Conservation (phyloP, 2,797 vertebrate genomes). For the Syngnathus rostellatus region DNA sequence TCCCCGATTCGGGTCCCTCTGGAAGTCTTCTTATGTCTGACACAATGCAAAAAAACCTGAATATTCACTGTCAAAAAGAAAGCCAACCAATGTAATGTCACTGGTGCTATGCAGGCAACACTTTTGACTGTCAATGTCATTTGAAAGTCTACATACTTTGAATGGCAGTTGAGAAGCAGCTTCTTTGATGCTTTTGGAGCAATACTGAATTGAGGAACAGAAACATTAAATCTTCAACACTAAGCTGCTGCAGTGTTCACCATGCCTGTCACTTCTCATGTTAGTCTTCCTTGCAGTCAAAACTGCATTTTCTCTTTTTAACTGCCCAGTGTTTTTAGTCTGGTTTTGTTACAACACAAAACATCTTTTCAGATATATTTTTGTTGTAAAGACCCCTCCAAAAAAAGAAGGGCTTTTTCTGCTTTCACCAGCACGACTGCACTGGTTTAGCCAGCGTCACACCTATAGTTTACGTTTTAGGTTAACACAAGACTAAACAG, state of each 20-base stretch:
- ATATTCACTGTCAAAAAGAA: not conserved
- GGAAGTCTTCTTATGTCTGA: slow-evolving; percentile 20
- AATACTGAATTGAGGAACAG: slow-evolving; percentile 40
- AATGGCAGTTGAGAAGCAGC: slow-evolving; percentile 29
- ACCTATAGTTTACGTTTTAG: no score
- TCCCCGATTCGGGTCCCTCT: slow-evolving; percentile 13
- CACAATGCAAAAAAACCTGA: slow-evolving; percentile 12
- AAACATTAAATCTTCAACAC: slow-evolving; percentile 41
- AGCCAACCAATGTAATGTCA: not conserved
- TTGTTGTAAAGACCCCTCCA: no score
- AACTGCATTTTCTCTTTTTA: slow-evolving; percentile 13
- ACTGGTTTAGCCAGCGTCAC: no score
- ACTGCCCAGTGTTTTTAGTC: not conserved
- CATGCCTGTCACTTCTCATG: slow-evolving; percentile 30
- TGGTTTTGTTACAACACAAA: not conserved
- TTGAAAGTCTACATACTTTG: slow-evolving; percentile 37
- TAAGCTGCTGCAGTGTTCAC: slow-evolving; percentile 27
- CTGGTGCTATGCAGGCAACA: slow-evolving; percentile 28
- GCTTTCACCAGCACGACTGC: no score
- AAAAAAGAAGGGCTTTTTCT: no score
- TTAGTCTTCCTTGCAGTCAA: slow-evolving; percentile 16
- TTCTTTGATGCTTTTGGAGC: slow-evolving; percentile 39
- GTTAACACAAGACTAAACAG: no score
- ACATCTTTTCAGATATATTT: not conserved
- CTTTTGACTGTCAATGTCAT: slow-evolving; percentile 35